A percentile compares a stretch with the other conserved stretches of the same genome.
These are phyloP conservation scores for Leptinotarsa rubiginosa DNA, from an alignment of 2,888 invertebrate species.

Conservation along the genomic window DNA sequence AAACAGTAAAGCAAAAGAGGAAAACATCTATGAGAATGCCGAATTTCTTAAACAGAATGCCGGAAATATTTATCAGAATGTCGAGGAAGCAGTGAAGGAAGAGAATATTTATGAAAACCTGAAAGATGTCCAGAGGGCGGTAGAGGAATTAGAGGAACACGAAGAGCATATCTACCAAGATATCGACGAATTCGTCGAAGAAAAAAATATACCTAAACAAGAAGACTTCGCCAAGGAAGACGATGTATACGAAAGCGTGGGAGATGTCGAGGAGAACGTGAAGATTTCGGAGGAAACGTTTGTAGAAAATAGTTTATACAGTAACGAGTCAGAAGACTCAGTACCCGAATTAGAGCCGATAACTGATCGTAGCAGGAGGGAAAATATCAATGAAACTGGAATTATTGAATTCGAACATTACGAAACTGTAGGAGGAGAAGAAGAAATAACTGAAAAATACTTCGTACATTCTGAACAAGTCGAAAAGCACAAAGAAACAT, in stretches of 20 bases:
- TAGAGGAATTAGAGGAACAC: constrained; percentile 35
- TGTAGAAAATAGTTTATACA: constrained; percentile 41
- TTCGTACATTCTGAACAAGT: neutral
- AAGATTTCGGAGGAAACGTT: constrained; percentile 35
- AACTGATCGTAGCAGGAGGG: constrained; percentile 29
- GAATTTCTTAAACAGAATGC: constrained; percentile 48
- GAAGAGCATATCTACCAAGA: constrained; percentile 54
- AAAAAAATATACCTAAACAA: constrained; percentile 35
- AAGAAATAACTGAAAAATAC: neutral
- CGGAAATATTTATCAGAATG: constrained; percentile 55
- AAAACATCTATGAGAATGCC: constrained; percentile 54
- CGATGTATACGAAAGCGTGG: constrained; percentile 40
- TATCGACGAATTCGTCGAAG: constrained; percentile 48
- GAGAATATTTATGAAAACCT: constrained; percentile 55
- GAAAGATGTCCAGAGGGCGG: constrained; percentile 32
- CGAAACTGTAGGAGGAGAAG: constrained; percentile 28
- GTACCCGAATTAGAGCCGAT: constrained; percentile 18
- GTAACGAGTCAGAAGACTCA: constrained; percentile 23
- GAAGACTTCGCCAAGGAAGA: constrained; percentile 44
- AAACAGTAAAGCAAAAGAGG: constrained; percentile 39
- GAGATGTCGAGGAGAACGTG: constrained; percentile 43
- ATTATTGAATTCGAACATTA: constrained; percentile 28
- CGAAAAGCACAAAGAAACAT: constrained; percentile 21
- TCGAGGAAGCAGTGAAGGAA: constrained; percentile 34
- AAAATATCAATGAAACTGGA: constrained; percentile 23